A percentile compares a stretch with the other conserved stretches of the same genome.
Conservation (phyloP, 2,888 invertebrate species). For the Pristionchus japonicus region DNA sequence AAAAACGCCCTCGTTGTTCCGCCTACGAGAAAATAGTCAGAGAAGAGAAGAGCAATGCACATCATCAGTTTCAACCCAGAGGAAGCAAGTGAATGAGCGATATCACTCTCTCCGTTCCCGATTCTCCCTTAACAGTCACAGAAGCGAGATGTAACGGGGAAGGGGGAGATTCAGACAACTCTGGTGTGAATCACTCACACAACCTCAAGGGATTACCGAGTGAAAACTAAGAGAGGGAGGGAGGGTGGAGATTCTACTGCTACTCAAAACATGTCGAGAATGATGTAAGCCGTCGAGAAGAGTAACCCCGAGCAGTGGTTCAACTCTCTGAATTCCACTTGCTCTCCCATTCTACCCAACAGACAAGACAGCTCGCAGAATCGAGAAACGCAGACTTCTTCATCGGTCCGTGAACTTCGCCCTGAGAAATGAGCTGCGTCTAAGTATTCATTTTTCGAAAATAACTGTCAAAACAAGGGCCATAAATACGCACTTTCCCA, state of each 20-base stretch:
- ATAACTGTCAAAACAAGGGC: background rate
- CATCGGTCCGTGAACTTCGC: background rate
- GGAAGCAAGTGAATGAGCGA: too few relatives aligned
- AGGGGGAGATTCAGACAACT: too few relatives aligned
- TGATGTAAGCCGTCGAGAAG: background rate
- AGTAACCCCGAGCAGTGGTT: background rate
- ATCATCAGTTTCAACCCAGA: constrained; percentile 3
- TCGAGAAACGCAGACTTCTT: background rate
- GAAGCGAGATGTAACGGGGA: too few relatives aligned
- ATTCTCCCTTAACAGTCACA: too few relatives aligned
- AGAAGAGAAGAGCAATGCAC: background rate
- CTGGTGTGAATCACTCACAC: constrained; percentile 25
- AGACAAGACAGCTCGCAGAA: background rate
- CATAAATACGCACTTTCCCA: background rate
- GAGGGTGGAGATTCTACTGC: background rate
- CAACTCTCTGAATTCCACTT: background rate
- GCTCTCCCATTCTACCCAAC: background rate
- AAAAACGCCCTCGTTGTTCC: background rate
- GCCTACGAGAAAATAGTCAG: background rate
- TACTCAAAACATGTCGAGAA: constrained; percentile 9
- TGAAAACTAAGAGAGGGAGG: background rate
- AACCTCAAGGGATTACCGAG: constrained; percentile 10
- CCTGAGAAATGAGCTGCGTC: background rate
- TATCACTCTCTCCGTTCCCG: too few relatives aligned
- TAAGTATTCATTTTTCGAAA: background rate